Evolutionary conservation across 2,113 vertebrate genomes (phyloP).

Genomic region (Riparia riparia): DNA sequence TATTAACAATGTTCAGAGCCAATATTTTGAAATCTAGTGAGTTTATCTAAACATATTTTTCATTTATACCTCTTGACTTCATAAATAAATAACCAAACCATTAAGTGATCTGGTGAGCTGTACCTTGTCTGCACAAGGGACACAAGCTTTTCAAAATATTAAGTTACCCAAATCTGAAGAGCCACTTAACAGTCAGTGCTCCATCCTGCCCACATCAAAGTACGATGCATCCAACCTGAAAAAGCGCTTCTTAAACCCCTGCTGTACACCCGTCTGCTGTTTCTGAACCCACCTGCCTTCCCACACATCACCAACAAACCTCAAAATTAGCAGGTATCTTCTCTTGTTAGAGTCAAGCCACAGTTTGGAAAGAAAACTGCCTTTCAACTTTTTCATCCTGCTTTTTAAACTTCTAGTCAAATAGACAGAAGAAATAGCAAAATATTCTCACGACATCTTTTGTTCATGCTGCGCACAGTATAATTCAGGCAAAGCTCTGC

Average conservation of each 20-base stretch:
- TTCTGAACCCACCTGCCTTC: neutral
- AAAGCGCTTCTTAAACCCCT: neutral
- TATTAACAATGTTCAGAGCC: neutral
- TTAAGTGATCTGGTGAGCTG: neutral
- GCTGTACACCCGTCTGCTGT: neutral
- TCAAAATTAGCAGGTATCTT: neutral
- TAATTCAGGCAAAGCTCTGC: neutral
- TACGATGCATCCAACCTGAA: neutral
- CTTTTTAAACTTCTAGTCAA: neutral
- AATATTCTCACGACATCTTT: neutral
- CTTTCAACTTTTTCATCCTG: neutral
- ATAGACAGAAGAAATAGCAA: neutral
- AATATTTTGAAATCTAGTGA: neutral
- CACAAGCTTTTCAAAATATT: neutral
- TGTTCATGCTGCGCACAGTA: neutral
- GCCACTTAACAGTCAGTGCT: neutral
- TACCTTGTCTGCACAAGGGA: neutral
- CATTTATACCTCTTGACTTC: neutral
- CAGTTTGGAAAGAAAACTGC: neutral
- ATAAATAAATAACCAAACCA: neutral
- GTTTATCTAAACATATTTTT: constrained; percentile 30
- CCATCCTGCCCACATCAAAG: neutral
- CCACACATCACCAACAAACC: neutral
- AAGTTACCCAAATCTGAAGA: neutral
- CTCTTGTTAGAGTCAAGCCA: neutral